Percentiles rank a stretch among this genome's conserved stretches.
phyloP scores from a whole-genome alignment of 2,797 vertebrate species.

The Caiman crocodilus region DNA sequence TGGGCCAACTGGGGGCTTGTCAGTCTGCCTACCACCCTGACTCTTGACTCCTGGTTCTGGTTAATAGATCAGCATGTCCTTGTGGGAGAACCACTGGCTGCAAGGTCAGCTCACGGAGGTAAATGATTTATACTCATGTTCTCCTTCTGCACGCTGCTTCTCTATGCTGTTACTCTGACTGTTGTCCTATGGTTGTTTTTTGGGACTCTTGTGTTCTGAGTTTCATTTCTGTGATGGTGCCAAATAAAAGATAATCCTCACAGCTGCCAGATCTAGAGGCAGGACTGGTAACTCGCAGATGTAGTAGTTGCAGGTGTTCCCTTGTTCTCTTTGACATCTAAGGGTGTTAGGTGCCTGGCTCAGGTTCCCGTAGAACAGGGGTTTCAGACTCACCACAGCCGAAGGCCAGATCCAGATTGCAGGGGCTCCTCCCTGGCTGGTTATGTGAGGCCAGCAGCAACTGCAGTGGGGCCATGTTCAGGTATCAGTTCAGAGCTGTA shows the following conservation, averaged over 20 bases:
- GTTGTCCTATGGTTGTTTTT: not conserved
- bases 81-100: not conserved
- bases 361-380: not conserved
- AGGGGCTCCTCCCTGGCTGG: too few species aligned
- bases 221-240: not conserved
- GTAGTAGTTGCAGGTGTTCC: not conserved
- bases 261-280: not conserved
- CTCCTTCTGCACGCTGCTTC: not conserved
- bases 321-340: too few species aligned
- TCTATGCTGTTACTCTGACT: not conserved
- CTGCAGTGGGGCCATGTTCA: too few species aligned
- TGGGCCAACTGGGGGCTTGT: too few species aligned
- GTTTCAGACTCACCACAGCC: too few species aligned
- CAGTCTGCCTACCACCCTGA: too few species aligned
- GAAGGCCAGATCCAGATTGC: too few species aligned
- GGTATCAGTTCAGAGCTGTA: too few species aligned
- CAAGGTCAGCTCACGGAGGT: not conserved
- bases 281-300: too few species aligned
- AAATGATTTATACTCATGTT: not conserved
- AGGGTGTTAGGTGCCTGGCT: not conserved
- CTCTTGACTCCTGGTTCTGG: too few species aligned
- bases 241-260: not conserved
- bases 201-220: not conserved
- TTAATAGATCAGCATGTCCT: not conserved
- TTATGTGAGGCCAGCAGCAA: too few species aligned